Percentiles rank a stretch among this genome's conserved stretches.
phyloP scores from a whole-genome alignment of 1,140 invertebrate genomes.

The Plutomurus gul region DNA sequence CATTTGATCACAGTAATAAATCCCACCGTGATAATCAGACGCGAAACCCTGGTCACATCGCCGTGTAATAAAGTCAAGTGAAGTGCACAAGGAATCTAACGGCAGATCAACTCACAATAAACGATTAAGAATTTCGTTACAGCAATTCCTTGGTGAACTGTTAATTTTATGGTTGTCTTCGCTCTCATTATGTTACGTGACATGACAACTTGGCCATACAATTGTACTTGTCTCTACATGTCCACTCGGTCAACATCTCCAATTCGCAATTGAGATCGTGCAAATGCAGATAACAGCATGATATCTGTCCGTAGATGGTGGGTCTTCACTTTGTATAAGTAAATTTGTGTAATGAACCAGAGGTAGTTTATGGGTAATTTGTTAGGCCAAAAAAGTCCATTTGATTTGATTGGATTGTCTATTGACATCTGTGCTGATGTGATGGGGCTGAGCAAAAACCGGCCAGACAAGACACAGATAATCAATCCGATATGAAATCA shows the following conservation, averaged over 20 bases:
- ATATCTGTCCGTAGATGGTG: too few species aligned
- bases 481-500: not conserved
- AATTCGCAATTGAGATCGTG: not conserved
- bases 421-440: too few species aligned
- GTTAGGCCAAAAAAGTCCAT: not conserved
- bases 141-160: constrained; percentile 23
- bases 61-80: too few species aligned
- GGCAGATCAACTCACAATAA: constrained; percentile 5
- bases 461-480: too few species aligned
- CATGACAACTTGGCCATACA: not conserved
- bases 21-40: too few species aligned
- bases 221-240: not conserved
- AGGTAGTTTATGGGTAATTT: not conserved
- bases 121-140: constrained; percentile 16
- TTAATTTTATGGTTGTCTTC: constrained; percentile 29
- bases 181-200: not conserved
- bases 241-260: not conserved
- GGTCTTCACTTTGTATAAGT: too few species aligned
- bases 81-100: too few species aligned
- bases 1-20: too few species aligned
- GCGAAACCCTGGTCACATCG: too few species aligned
- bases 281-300: not conserved
- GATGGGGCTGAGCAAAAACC: too few species aligned
- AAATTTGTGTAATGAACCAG: not conserved
- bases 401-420: not conserved